A percentile compares a stretch with the other conserved stretches of the same genome.
Evolutionary conservation across 2,888 invertebrate genomes (phyloP).

Genomic region (Drosophila ustulata): DNA sequence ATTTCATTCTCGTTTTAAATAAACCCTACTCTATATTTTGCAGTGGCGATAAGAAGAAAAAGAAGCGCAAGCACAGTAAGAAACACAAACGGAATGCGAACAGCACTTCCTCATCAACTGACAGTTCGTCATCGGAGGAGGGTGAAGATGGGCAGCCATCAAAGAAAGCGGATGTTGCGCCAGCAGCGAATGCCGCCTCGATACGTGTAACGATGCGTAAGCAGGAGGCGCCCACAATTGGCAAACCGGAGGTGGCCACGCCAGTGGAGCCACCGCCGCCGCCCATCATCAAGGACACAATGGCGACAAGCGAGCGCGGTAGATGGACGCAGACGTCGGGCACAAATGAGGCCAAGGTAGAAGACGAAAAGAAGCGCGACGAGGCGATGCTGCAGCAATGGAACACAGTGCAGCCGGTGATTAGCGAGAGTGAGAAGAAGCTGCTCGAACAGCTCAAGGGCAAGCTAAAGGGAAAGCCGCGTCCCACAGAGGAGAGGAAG

Average conservation of each 20-base stretch:
- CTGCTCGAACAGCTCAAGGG: conserved; percentile 86
- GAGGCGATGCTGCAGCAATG: conserved; percentile 87
- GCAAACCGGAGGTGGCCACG: conserved; percentile 68
- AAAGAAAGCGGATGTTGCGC: conserved; percentile 53
- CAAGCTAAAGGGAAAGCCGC: conserved; percentile 82
- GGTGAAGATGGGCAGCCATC: conserved; percentile 54
- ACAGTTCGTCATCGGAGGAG: conserved; percentile 73
- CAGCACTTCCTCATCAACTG: conserved; percentile 70
- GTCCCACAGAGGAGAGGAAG: conserved; percentile 69
- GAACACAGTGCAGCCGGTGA: conserved; percentile 87
- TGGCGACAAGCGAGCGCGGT: conserved; percentile 66
- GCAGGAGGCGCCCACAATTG: conserved; percentile 42
- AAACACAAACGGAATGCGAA: conserved; percentile 84
- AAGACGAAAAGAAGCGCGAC: conserved; percentile 84
- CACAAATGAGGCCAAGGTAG: conserved; percentile 42
- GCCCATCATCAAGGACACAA: conserved; percentile 57
- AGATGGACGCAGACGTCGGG: background rate
- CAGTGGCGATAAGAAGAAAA: conserved; percentile 85
- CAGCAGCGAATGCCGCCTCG: conserved; percentile 85
- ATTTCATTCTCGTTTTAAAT: background rate
- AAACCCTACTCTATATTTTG: background rate
- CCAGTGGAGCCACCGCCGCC: conserved; percentile 71
- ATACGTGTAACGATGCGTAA: conserved; percentile 88
- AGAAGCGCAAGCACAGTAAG: conserved; percentile 85
- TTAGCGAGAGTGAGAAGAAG: conserved; percentile 87